Percentiles rank a stretch among this genome's conserved stretches.
Evolutionary conservation across 37 sponge, comb jelly and placozoan species (phyloP).

Genomic region (Oopsacas minuta): DNA sequence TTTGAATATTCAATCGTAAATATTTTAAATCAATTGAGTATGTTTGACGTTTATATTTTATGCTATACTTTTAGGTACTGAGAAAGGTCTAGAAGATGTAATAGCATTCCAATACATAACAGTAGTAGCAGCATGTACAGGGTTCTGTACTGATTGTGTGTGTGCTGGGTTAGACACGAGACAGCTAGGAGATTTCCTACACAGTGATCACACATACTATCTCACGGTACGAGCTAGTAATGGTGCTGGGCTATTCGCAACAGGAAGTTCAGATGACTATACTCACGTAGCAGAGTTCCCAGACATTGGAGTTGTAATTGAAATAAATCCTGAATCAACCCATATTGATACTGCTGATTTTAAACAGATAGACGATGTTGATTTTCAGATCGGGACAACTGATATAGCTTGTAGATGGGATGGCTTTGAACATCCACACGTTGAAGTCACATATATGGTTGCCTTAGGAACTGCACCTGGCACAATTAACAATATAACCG

Average conservation of each 20-base stretch:
- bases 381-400: background rate
- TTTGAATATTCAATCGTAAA: no score
- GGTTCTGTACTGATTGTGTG: background rate
- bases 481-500: background rate
- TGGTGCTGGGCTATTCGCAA: slow-evolving; percentile 22
- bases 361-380: background rate
- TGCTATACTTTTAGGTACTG: background rate
- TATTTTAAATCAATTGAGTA: no score
- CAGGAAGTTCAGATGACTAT: slow-evolving; percentile 40
- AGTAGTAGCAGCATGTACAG: background rate
- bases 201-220: slow-evolving; percentile 29
- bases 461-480: background rate
- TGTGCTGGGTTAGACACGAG: background rate
- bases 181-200: background rate
- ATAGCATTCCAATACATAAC: background rate
- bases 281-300: background rate
- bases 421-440: background rate
- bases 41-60: background rate
- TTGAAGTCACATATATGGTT: background rate
- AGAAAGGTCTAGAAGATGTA: background rate
- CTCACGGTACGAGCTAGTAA: slow-evolving; percentile 48
- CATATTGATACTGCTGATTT: background rate
- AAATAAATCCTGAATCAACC: background rate
- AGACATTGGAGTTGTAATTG: background rate
- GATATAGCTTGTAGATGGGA: background rate